A percentile compares a stretch with the other conserved stretches of the same genome.
Evolutionary conservation across 2,888 invertebrate species (phyloP).

Genomic region (Subacronicta megacephala): DNA sequence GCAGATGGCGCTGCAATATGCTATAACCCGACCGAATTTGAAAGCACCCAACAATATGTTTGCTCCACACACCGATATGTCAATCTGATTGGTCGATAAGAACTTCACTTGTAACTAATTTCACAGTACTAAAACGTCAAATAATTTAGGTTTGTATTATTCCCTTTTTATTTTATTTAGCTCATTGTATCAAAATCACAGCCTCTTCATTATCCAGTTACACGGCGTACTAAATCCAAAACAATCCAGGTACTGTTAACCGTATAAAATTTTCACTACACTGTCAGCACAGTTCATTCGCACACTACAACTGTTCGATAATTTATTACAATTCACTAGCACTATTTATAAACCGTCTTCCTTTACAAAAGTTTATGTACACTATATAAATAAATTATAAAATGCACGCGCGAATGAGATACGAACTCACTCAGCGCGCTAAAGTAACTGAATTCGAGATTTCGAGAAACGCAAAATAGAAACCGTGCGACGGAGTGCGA

Average conservation of each 20-base stretch:
- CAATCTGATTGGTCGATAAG: slow-evolving; percentile 66
- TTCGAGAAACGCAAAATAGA: slow-evolving; percentile 88
- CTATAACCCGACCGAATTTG: slow-evolving; percentile 62
- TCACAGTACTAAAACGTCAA: slow-evolving; percentile 81
- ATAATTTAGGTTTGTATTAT: slow-evolving; percentile 67
- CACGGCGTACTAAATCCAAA: slow-evolving; percentile 64
- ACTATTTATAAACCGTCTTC: slow-evolving; percentile 64
- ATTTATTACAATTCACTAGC: slow-evolving; percentile 73
- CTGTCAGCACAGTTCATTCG: slow-evolving; percentile 72
- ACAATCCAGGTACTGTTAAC: slow-evolving; percentile 71
- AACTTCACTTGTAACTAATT: slow-evolving; percentile 73
- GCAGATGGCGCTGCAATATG: slow-evolving; percentile 79
- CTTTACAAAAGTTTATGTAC: slow-evolving; percentile 74
- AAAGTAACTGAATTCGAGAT: slow-evolving; percentile 86
- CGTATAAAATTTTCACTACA: slow-evolving; percentile 76
- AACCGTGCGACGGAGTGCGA: slow-evolving; percentile 84
- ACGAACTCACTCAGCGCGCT: slow-evolving; percentile 76
- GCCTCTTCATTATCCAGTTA: slow-evolving; percentile 67
- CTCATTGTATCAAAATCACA: slow-evolving; percentile 70
- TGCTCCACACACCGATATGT: slow-evolving; percentile 53
- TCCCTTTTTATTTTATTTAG: slow-evolving; percentile 60
- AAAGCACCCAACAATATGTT: slow-evolving; percentile 49
- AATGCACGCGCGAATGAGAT: slow-evolving; percentile 79
- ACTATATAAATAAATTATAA: slow-evolving; percentile 79
- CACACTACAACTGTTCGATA: slow-evolving; percentile 69